Evolutionary conservation across 1,140 invertebrate genomes (phyloP).

Genomic region (Pentalonia nigronervosa): DNA sequence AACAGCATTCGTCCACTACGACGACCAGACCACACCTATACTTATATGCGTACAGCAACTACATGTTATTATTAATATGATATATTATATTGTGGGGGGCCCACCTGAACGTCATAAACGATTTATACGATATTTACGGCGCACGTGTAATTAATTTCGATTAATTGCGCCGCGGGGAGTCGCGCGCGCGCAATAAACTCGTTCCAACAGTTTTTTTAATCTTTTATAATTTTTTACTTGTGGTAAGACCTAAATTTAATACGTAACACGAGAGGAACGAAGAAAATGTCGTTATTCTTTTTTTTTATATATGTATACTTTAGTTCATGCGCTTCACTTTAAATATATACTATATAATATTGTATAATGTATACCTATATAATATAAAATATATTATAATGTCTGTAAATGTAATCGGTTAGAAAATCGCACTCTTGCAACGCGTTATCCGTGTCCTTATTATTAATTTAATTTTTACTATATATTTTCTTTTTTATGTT

Average conservation of each 20-base stretch:
- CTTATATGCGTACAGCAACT: not conserved
- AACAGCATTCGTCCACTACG: not conserved
- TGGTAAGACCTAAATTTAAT: not conserved
- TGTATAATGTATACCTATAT: not conserved
- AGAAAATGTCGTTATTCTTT: not conserved
- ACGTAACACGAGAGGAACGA: no score
- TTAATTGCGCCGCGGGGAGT: conserved; percentile 34
- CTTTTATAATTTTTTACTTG: not conserved
- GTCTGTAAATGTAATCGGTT: conserved; percentile 22
- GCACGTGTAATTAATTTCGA: conserved; percentile 37
- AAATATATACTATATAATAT: no score
- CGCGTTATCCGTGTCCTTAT: conserved; percentile 27
- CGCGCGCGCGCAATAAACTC: not conserved
- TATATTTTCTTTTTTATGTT: conserved; percentile 4
- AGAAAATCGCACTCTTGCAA: not conserved
- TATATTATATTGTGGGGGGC: not conserved
- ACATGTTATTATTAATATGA: not conserved
- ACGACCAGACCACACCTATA: conserved; percentile 39
- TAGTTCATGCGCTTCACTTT: not conserved
- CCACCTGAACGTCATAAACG: not conserved
- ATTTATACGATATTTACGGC: conserved; percentile 3
- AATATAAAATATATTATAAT: not conserved
- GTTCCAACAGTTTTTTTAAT: not conserved
- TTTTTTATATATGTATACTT: not conserved
- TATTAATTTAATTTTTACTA: conserved; percentile 35